These are phyloP conservation scores for Agrotis exclamationis DNA, from an alignment of 2,888 invertebrate genomes.

Conservation along the genomic window DNA sequence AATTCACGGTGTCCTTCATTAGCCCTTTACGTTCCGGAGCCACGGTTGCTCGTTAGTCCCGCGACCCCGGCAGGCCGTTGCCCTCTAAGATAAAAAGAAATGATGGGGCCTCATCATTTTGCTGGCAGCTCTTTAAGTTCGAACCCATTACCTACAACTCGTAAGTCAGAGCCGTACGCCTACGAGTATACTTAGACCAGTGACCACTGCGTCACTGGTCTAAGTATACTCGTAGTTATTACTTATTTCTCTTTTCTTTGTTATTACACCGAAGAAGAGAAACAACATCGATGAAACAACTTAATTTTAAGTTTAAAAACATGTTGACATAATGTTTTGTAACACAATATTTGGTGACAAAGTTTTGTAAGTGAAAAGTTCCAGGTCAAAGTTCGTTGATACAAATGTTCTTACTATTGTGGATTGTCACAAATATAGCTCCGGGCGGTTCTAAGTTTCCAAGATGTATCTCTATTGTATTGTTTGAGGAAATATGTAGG, in stretches of 20 bases:
- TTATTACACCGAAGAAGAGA: neutral
- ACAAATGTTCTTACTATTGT: conserved; percentile 26
- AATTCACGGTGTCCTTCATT: too few species aligned
- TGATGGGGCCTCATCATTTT: too few species aligned
- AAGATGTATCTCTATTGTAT: neutral
- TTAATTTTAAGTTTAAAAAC: conserved; percentile 2
- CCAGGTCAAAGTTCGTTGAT: conserved; percentile 9
- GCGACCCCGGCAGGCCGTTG: too few species aligned
- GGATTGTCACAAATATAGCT: conserved; percentile 6
- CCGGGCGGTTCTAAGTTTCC: neutral
- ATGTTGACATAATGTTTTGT: neutral
- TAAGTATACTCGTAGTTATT: too few species aligned
- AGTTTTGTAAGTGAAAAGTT: conserved; percentile 35
- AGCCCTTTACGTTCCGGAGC: too few species aligned
- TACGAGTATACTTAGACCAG: too few species aligned
- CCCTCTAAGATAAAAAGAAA: too few species aligned
- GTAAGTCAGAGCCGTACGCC: too few species aligned
- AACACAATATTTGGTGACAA: conserved; percentile 21
- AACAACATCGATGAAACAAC: neutral
- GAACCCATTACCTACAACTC: too few species aligned
- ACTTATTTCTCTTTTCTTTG: neutral
- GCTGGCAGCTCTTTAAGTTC: too few species aligned
- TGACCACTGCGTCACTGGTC: too few species aligned
- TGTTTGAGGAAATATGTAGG: conserved; percentile 7
- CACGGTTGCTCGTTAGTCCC: too few species aligned